Percentiles rank a stretch among this genome's conserved stretches.
These are phyloP conservation scores for Aethes cnicana DNA, from an alignment of 2,888 invertebrate species.

Conservation along the genomic window DNA sequence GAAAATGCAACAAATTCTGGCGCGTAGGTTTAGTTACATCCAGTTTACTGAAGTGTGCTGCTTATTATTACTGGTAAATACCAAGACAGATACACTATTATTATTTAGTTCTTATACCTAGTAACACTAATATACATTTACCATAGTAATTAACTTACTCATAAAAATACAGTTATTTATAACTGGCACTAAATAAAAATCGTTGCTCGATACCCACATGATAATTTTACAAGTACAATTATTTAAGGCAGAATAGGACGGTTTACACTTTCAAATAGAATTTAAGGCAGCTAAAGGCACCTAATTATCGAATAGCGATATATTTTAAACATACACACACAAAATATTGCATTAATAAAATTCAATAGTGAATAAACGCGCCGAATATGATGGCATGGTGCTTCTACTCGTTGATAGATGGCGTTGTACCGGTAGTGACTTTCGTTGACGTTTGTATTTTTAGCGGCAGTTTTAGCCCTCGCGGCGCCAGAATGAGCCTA, in stretches of 20 bases:
- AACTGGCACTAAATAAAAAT: constrained; percentile 72
- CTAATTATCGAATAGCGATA: constrained; percentile 38
- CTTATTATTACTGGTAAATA: constrained; percentile 9
- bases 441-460: constrained; percentile 46
- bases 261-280: constrained; percentile 53
- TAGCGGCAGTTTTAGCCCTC: constrained; percentile 66
- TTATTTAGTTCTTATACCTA: constrained; percentile 15
- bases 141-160: constrained; percentile 12
- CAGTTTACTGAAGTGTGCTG: constrained; percentile 25
- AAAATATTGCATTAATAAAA: constrained; percentile 35
- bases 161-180: constrained; percentile 47
- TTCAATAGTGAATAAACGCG: constrained; percentile 25
- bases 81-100: constrained; percentile 11
- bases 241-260: constrained; percentile 72
- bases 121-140: constrained; percentile 13
- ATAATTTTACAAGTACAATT: constrained; percentile 41
- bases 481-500: constrained; percentile 72
- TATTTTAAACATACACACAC: constrained; percentile 41
- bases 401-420: constrained; percentile 58
- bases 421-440: constrained; percentile 49
- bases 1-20: constrained; percentile 52
- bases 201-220: constrained; percentile 68
- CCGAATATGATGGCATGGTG: constrained; percentile 23
- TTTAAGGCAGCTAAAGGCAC: constrained; percentile 75
- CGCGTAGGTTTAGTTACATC: constrained; percentile 21